Evolutionary conservation across 2,888 invertebrate species (phyloP).

Genomic region (Teinopalpus imperialis): DNA sequence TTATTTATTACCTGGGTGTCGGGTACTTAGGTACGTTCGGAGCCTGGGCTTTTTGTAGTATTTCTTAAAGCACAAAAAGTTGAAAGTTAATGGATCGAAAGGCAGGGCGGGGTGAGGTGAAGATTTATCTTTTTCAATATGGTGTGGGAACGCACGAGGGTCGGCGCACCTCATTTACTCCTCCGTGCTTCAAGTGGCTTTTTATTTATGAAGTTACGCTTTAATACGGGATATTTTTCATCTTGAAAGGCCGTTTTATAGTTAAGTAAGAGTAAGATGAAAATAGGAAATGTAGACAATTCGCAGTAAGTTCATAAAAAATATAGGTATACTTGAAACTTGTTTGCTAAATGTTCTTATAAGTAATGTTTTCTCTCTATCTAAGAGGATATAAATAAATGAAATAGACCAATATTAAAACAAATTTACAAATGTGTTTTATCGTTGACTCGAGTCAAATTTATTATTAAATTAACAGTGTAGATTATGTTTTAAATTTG

Average conservation of each 20-base stretch:
- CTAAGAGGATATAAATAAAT: too few species aligned
- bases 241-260: conserved; percentile 24
- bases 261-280: conserved; percentile 31
- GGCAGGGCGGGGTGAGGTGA: conserved; percentile 55
- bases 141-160: conserved; percentile 57
- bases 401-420: too few species aligned
- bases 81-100: conserved; percentile 54
- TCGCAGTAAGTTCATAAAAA: too few species aligned
- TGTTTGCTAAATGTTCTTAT: too few species aligned
- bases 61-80: conserved; percentile 35
- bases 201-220: conserved; percentile 66
- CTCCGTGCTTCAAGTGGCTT: conserved; percentile 52
- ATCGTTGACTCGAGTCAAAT: too few species aligned
- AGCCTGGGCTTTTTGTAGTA: conserved; percentile 25
- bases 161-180: conserved; percentile 39
- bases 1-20: conserved; percentile 33
- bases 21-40: conserved; percentile 28
- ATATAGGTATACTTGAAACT: too few species aligned
- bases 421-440: too few species aligned
- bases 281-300: conserved; percentile 13
- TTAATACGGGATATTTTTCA: conserved; percentile 49
- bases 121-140: conserved; percentile 76
- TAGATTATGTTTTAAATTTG: too few species aligned
- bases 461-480: too few species aligned
- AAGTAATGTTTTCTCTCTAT: too few species aligned